These are phyloP conservation scores for Caenorhabditis macrosperma DNA, from an alignment of 2,888 invertebrate genomes.

Conservation along the genomic window DNA sequence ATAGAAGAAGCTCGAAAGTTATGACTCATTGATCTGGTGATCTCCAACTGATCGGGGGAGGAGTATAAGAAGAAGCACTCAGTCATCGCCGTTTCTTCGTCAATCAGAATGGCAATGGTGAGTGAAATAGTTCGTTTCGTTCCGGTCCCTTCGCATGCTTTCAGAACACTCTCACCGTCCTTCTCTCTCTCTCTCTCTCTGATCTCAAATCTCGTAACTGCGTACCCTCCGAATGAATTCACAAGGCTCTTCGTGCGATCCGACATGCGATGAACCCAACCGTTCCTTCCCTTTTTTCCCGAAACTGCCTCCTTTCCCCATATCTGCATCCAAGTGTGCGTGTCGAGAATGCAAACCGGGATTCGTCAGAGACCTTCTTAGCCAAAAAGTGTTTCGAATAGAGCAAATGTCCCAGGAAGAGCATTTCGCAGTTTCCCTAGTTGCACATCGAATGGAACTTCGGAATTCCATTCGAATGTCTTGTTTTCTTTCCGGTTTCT, in stretches of 20 bases:
- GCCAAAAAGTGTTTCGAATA: not conserved
- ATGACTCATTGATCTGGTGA: too few relatives aligned
- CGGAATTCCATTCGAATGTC: too few relatives aligned
- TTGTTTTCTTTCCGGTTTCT: too few relatives aligned
- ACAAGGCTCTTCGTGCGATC: constrained; percentile 1
- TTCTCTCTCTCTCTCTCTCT: not conserved
- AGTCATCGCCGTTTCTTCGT: too few relatives aligned
- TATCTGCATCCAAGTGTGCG: not conserved
- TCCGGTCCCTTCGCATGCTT: not conserved
- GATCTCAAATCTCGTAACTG: not conserved
- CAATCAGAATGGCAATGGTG: too few relatives aligned
- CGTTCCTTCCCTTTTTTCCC: not conserved
- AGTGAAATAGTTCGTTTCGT: too few relatives aligned
- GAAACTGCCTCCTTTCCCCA: constrained; percentile 1
- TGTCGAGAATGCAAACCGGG: constrained; percentile 15
- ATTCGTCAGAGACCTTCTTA: constrained; percentile 12
- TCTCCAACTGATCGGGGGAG: too few relatives aligned
- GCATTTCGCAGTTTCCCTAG: not conserved
- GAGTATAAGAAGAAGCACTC: too few relatives aligned
- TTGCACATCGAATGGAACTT: too few relatives aligned
- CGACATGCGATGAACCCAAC: constrained; percentile 18
- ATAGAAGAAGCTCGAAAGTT: too few relatives aligned
- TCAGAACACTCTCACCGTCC: not conserved
- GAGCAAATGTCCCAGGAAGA: constrained; percentile 3
- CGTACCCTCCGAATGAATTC: not conserved